Base-by-base conservation (phyloP, 1,140 invertebrate species). In the Pomacea maculata region DNA sequence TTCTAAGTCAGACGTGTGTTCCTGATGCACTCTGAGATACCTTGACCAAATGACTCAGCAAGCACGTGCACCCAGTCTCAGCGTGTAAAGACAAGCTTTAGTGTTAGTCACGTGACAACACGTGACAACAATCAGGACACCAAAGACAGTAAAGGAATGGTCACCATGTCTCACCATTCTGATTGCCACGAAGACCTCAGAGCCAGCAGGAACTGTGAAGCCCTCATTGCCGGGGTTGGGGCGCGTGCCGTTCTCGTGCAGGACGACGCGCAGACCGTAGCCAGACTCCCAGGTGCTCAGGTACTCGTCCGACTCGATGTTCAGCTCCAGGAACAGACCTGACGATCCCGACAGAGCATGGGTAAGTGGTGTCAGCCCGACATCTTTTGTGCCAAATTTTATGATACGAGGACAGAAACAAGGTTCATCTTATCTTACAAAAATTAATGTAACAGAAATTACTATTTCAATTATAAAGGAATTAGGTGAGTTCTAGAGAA, bases 181-280 rank as follows among this genome's bases (percentile, higher is more conserved):
- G 11, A 70, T 3, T 9, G 34, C 77, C 21, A 79, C 54, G 65
- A 45, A 54, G 45, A 65, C 70, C 77, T 79, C 65, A 10, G 64
- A 45, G 65, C 67, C 67, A 21, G 65, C 25, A 6, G 67, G 71
- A 25, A 79, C 55, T 9, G 77, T 70, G 34, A 79, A 70, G 45
- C 77, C 77, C 21, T 79, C 67, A 5, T 45, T 52, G 54, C 19
- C 55, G 52, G 77, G 77, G n/a, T 68, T 54, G 34, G 77, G 34
- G 64, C 64, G 64, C 21, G 77, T 71, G 19, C 77, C 77, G 67
- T 79, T 71, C 8, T 79, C 77, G 67, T 79, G 77, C 65, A 79
- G 29, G n/a, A 79, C 67, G 25, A 79, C 77, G 52, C 67, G 61
- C 54, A 79, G 34, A 19, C 76, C 77, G 45, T 70, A 70, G n/a